A percentile compares a stretch with the other conserved stretches of the same genome.
Conservation (phyloP, 2,888 invertebrate genomes). For the Cheilosia urbana region DNA sequence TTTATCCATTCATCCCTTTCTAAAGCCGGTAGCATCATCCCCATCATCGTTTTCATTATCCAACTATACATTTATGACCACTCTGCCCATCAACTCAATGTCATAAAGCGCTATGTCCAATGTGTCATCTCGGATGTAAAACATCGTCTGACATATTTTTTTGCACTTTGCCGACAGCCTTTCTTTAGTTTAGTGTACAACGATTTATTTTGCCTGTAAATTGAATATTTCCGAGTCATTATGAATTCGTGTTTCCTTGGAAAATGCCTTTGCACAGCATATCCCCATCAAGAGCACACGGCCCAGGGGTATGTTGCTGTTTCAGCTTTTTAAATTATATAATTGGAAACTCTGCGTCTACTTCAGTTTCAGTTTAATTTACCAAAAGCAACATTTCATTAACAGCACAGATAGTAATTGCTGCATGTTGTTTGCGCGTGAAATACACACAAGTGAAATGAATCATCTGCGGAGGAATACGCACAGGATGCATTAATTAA, state of each 20-base stretch:
- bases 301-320: conserved; percentile 17
- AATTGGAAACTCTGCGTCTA: conserved; percentile 63
- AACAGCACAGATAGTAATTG: conserved; percentile 25
- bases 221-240: conserved; percentile 33
- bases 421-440: conserved; percentile 57
- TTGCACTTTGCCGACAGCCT: conserved; percentile 13
- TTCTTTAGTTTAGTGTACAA: background rate
- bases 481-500: conserved; percentile 74
- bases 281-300: conserved; percentile 34
- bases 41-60: too few species aligned
- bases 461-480: conserved; percentile 52
- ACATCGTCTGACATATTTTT: conserved; percentile 16
- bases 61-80: conserved; percentile 1
- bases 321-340: conserved; percentile 38
- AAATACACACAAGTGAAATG: conserved; percentile 43
- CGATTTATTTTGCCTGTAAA: conserved; percentile 29
- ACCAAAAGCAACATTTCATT: conserved; percentile 36
- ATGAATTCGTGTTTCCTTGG: conserved; percentile 3
- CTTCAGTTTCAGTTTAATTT: conserved; percentile 65
- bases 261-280: conserved; percentile 20
- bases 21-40: too few species aligned
- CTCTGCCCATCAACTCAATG: conserved; percentile 3
- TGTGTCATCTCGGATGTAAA: conserved; percentile 31
- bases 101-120: background rate
- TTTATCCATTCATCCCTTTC: too few species aligned